These are phyloP conservation scores for Heteromyza rotundicornis DNA, from an alignment of 2,888 invertebrate genomes.

Conservation along the genomic window DNA sequence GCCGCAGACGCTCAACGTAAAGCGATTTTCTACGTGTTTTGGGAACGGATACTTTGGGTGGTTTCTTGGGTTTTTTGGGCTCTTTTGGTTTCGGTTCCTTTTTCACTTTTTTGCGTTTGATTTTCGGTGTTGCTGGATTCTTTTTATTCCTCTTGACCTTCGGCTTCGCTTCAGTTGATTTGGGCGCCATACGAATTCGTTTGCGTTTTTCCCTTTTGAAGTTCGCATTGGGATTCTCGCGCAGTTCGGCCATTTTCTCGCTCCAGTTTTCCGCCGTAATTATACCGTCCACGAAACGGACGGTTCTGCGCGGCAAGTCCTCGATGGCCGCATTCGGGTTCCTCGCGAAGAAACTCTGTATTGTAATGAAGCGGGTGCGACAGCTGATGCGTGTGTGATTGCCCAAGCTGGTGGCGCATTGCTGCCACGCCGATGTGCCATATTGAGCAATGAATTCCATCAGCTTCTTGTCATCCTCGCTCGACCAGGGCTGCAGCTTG, in stretches of 20 bases:
- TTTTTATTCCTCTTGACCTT: not conserved
- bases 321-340: conserved; percentile 60
- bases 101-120: not conserved
- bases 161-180: no score
- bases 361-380: conserved; percentile 67
- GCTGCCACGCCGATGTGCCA: conserved; percentile 65
- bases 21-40: not conserved
- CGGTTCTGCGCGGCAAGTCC: conserved; percentile 50
- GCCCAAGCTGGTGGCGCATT: conserved; percentile 65
- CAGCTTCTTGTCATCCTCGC: conserved; percentile 69
- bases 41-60: not conserved
- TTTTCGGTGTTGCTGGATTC: not conserved
- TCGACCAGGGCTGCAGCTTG: conserved; percentile 67
- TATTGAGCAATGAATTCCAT: conserved; percentile 65
- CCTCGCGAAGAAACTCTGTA: conserved; percentile 65
- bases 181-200: not conserved
- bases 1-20: conserved; percentile 29
- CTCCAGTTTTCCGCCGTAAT: conserved; percentile 53
- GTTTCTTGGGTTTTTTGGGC: not conserved
- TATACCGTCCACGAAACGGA: conserved; percentile 14
- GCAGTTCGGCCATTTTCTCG: conserved; percentile 46
- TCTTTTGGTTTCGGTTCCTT: conserved; percentile 7
- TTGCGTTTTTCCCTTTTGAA: conserved; percentile 1
- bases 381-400: conserved; percentile 68
- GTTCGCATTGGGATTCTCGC: conserved; percentile 30